Conservation (phyloP, 2,888 invertebrate genomes). For the Cepaea hortensis region DNA sequence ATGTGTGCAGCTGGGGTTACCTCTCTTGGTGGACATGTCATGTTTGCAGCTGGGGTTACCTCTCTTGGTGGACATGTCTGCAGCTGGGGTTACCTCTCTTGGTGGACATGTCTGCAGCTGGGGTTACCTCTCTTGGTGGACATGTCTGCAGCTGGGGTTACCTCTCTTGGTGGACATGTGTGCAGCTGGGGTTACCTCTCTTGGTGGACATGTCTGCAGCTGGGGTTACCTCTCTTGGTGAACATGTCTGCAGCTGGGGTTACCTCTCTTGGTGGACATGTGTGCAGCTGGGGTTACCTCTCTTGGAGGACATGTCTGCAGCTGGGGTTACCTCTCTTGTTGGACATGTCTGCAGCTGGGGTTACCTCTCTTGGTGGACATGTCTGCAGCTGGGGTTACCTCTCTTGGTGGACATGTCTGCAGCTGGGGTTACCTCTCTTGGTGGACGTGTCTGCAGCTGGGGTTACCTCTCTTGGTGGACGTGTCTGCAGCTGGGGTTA, state of each 20-base stretch:
- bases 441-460: slow-evolving; percentile 69
- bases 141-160: slow-evolving; percentile 65
- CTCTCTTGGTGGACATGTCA: slow-evolving; percentile 70
- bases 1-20: slow-evolving; percentile 65
- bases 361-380: slow-evolving; percentile 71
- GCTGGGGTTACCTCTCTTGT: slow-evolving; percentile 68
- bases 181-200: slow-evolving; percentile 67
- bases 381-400: slow-evolving; percentile 65
- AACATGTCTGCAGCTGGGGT: slow-evolving; percentile 67
- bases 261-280: slow-evolving; percentile 71
- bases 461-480: slow-evolving; percentile 72
- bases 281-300: slow-evolving; percentile 63
- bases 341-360: slow-evolving; percentile 68
- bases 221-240: slow-evolving; percentile 70
- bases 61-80: slow-evolving; percentile 69
- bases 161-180: slow-evolving; percentile 71
- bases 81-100: slow-evolving; percentile 66
- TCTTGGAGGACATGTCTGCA: slow-evolving; percentile 70
- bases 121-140: slow-evolving; percentile 72
- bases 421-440: slow-evolving; percentile 66
- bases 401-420: slow-evolving; percentile 69
- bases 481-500: slow-evolving; percentile 65
- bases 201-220: slow-evolving; percentile 69
- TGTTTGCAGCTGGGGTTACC: too few species aligned
- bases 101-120: slow-evolving; percentile 69